phyloP scores from a whole-genome alignment of 2,888 invertebrate species.

The Drosophila barbarae region DNA sequence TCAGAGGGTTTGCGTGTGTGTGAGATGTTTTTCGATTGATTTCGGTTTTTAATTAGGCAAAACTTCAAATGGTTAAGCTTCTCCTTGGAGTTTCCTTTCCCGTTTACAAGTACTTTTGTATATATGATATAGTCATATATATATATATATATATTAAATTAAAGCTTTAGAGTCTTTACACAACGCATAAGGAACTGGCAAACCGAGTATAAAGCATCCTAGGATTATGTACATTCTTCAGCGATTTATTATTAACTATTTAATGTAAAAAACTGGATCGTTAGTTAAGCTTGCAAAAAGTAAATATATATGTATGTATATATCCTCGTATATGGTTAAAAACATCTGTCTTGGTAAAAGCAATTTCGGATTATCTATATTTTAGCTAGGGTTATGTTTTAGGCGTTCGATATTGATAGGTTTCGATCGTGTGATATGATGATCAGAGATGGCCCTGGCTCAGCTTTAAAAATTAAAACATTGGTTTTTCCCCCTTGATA shows the following conservation, averaged over 20 bases:
- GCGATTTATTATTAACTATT: conserved; percentile 27
- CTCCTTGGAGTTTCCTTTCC: conserved; percentile 17
- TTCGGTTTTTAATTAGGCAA: conserved; percentile 51
- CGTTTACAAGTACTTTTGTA: conserved; percentile 5
- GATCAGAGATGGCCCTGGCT: conserved; percentile 28
- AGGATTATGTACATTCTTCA: conserved; percentile 31
- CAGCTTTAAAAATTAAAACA: neutral
- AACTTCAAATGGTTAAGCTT: conserved; percentile 41
- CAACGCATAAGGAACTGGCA: conserved; percentile 61
- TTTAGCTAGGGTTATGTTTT: conserved; percentile 30
- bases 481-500: neutral
- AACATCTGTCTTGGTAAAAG: conserved; percentile 38
- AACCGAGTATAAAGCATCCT: conserved; percentile 47
- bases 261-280: conserved; percentile 45
- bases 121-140: conserved; percentile 2
- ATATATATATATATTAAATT: conserved; percentile 30
- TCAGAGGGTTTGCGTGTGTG: neutral
- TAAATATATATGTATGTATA: conserved; percentile 24
- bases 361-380: conserved; percentile 38
- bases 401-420: conserved; percentile 55
- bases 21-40: conserved; percentile 19
- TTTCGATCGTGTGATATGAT: conserved; percentile 68
- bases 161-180: conserved; percentile 49
- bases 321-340: conserved; percentile 32
- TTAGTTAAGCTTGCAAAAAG: conserved; percentile 41